Evolutionary conservation across 2,113 vertebrate genomes (phyloP).

Genomic region (Neogobius melanostomus): DNA sequence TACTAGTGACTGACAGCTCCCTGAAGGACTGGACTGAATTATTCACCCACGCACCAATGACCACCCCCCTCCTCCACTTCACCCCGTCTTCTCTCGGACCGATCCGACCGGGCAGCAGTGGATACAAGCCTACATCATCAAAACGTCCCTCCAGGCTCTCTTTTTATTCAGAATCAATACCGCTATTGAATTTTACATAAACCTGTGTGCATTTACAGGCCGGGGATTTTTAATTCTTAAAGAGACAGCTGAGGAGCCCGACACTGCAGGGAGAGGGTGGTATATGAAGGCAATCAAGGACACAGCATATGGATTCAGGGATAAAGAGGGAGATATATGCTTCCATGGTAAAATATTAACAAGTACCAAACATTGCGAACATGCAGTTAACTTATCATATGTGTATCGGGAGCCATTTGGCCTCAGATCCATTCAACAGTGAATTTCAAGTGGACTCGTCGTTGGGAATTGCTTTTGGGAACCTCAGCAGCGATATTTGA

Average conservation of each 20-base stretch:
- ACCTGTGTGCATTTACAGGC: conserved; percentile 27
- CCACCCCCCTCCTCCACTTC: background rate
- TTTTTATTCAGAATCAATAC: conserved; percentile 64
- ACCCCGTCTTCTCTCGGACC: conserved; percentile 23
- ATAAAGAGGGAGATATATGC: background rate
- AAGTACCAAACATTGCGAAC: too few species aligned
- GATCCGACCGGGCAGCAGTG: conserved; percentile 28
- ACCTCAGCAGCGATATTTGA: too few species aligned
- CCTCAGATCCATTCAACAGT: too few species aligned
- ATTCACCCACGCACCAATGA: conserved; percentile 51
- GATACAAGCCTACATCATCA: conserved; percentile 45
- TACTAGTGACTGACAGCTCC: conserved; percentile 63
- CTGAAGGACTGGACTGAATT: conserved; percentile 59
- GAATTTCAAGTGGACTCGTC: too few species aligned
- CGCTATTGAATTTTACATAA: conserved; percentile 57
- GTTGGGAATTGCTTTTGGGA: too few species aligned
- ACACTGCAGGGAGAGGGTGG: background rate
- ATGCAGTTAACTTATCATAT: too few species aligned
- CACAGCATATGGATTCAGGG: background rate
- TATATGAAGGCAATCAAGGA: background rate
- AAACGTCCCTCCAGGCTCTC: conserved; percentile 41
- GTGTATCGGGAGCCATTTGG: too few species aligned
- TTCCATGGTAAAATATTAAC: too few species aligned
- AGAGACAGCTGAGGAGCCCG: conserved; percentile 9
- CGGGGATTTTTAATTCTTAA: conserved; percentile 43